Conservation (phyloP, 2,888 invertebrate species). For the Alitta virens region DNA sequence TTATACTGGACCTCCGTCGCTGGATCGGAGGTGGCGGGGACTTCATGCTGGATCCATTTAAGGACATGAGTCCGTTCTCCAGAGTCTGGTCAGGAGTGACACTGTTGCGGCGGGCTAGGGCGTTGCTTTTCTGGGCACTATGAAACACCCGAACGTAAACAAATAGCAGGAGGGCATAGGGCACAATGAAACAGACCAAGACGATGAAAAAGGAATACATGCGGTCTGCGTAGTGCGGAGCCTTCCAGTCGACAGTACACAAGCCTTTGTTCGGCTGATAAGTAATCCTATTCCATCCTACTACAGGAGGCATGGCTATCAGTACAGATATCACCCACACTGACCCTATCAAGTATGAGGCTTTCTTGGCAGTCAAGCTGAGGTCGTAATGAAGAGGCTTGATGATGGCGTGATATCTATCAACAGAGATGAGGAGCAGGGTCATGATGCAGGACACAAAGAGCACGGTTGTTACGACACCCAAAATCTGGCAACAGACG, state of each 20-base stretch:
- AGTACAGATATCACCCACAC: slow-evolving; percentile 57
- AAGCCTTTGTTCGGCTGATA: slow-evolving; percentile 43
- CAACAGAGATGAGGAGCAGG: slow-evolving; percentile 66
- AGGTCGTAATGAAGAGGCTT: slow-evolving; percentile 67
- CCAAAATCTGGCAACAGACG: slow-evolving; percentile 62
- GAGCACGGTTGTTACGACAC: slow-evolving; percentile 65
- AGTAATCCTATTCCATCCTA: slow-evolving; percentile 45
- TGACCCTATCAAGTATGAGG: slow-evolving; percentile 55
- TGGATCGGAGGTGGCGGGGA: background rate
- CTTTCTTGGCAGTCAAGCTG: slow-evolving; percentile 58
- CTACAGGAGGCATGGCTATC: slow-evolving; percentile 55
- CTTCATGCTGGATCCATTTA: slow-evolving; percentile 4
- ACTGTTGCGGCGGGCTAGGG: slow-evolving; percentile 63
- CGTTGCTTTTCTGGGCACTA: slow-evolving; percentile 73
- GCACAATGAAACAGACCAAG: slow-evolving; percentile 59
- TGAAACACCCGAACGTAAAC: slow-evolving; percentile 69
- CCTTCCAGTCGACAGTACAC: slow-evolving; percentile 45
- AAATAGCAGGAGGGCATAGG: slow-evolving; percentile 65
- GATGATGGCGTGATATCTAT: slow-evolving; percentile 69
- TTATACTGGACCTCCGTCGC: slow-evolving; percentile 8
- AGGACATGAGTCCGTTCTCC: background rate
- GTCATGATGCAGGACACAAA: slow-evolving; percentile 65
- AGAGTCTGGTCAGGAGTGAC: slow-evolving; percentile 36
- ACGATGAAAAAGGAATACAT: slow-evolving; percentile 56
- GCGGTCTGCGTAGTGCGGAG: slow-evolving; percentile 35